A percentile compares a stretch with the other conserved stretches of the same genome.
Evolutionary conservation across 2,113 vertebrate species (phyloP).

Genomic region (Pao palembangensis): DNA sequence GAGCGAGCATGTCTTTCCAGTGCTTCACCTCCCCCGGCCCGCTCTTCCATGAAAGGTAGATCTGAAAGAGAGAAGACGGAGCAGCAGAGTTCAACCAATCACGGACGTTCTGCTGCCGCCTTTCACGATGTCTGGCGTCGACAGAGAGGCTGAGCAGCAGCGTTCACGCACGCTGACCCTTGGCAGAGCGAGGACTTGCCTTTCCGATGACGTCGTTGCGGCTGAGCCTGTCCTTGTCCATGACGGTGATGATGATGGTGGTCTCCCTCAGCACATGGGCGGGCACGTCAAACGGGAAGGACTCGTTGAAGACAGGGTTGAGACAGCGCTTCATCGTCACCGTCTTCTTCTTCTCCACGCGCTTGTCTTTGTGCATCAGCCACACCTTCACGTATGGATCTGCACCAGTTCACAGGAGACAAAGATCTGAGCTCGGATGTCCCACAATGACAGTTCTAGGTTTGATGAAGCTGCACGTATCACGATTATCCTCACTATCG

Average conservation of each 20-base stretch:
- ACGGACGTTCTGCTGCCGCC: too few relatives aligned
- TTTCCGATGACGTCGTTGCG: conserved; percentile 98
- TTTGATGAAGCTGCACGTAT: too few relatives aligned
- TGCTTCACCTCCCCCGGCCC: conserved; percentile 96
- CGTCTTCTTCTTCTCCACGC: conserved; percentile 98
- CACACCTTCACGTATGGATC: conserved; percentile 99
- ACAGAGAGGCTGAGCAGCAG: too few relatives aligned
- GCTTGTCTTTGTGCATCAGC: conserved; percentile 99
- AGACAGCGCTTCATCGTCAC: conserved; percentile 95
- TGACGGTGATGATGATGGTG: conserved; percentile 98
- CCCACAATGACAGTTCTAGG: not conserved
- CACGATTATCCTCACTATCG: conserved; percentile 40
- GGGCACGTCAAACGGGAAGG: conserved; percentile 94
- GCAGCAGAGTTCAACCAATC: not conserved
- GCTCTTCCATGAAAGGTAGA: conserved; percentile 99
- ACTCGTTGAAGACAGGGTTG: conserved; percentile 97
- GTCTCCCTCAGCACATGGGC: conserved; percentile 96
- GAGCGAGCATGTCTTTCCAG: conserved; percentile 99
- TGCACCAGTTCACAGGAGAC: conserved; percentile 53
- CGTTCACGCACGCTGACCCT: too few relatives aligned
- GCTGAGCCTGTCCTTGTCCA: conserved; percentile 98
- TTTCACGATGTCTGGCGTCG: too few relatives aligned
- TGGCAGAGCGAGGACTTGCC: conserved; percentile 65
- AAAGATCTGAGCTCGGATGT: conserved; percentile 11
- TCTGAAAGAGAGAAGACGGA: conserved; percentile 68